Percentiles rank a stretch among this genome's conserved stretches.
phyloP scores from a whole-genome alignment of 2,797 vertebrate species.

The Anniella stebbinsi region DNA sequence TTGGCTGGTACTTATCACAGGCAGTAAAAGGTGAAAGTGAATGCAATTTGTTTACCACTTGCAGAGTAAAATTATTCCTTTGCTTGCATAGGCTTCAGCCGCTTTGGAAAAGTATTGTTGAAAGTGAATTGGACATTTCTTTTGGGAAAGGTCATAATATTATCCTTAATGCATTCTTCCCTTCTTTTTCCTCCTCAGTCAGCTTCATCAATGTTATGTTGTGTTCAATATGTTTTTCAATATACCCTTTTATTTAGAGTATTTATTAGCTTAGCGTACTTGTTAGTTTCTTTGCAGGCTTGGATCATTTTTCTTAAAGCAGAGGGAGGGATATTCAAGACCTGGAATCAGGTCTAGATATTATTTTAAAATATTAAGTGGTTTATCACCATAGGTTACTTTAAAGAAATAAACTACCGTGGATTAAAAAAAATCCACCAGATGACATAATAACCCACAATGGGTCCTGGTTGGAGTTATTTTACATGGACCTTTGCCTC shows the following conservation, averaged over 20 bases:
- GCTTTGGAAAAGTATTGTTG: neutral
- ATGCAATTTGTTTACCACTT: constrained; percentile 8
- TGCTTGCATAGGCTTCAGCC: neutral
- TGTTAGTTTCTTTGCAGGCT: neutral
- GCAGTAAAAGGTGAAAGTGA: constrained; percentile 32
- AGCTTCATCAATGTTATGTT: neutral
- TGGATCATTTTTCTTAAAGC: neutral
- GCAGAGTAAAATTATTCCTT: constrained; percentile 4
- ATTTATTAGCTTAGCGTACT: neutral
- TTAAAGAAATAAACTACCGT: too few relatives aligned
- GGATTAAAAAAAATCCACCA: too few relatives aligned
- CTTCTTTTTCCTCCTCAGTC: neutral
- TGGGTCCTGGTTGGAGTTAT: neutral
- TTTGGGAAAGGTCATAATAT: neutral
- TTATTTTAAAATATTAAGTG: neutral
- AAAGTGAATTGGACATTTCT: neutral
- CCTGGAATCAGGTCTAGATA: neutral
- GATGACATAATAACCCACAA: too few relatives aligned
- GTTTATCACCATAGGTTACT: too few relatives aligned
- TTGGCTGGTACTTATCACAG: constrained; percentile 26
- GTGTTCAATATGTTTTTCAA: neutral
- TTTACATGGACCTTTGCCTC: neutral
- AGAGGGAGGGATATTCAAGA: constrained; percentile 1
- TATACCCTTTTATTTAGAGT: neutral
- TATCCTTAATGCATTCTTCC: neutral